A percentile compares a stretch with the other conserved stretches of the same genome.
phyloP scores from a whole-genome alignment of 2,113 vertebrate species.

The Daubentonia madagascariensis region DNA sequence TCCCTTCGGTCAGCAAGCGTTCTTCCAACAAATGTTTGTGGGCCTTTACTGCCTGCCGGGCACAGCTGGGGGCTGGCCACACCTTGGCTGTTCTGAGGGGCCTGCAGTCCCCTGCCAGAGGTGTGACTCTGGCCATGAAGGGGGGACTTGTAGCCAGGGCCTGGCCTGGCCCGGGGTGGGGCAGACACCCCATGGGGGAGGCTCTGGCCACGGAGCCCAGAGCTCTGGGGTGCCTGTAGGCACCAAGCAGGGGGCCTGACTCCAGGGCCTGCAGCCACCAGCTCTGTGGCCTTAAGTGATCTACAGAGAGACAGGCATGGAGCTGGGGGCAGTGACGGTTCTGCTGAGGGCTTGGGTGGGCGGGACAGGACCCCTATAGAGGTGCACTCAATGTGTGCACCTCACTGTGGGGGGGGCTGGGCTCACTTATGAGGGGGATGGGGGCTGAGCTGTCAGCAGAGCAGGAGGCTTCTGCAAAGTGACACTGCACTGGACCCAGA shows the following conservation, averaged over 20 bases:
- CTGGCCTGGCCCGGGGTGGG: rapidly evolving
- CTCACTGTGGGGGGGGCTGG: neutral
- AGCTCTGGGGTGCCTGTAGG: neutral
- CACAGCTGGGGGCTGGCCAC: neutral
- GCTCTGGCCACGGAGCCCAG: neutral
- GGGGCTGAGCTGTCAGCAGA: neutral
- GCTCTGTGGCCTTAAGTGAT: neutral
- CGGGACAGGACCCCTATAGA: neutral
- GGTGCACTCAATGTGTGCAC: neutral
- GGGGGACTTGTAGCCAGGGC: neutral
- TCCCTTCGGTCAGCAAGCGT: rapidly evolving
- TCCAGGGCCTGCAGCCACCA: neutral
- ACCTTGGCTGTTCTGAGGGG: neutral
- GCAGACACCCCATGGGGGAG: neutral
- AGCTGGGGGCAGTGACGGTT: too few relatives aligned
- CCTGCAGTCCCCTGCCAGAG: neutral
- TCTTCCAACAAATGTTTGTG: rapidly evolving
- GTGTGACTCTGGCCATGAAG: neutral
- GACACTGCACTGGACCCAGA: neutral
- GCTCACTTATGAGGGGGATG: rapidly evolving
- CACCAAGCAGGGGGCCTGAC: neutral
- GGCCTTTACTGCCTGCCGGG: neutral
- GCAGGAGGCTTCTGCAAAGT: neutral
- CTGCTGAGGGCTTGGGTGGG: neutral
- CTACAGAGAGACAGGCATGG: neutral